These are phyloP conservation scores for Taenioides sp. DNA, from an alignment of 2,797 vertebrate genomes.

Conservation along the genomic window DNA sequence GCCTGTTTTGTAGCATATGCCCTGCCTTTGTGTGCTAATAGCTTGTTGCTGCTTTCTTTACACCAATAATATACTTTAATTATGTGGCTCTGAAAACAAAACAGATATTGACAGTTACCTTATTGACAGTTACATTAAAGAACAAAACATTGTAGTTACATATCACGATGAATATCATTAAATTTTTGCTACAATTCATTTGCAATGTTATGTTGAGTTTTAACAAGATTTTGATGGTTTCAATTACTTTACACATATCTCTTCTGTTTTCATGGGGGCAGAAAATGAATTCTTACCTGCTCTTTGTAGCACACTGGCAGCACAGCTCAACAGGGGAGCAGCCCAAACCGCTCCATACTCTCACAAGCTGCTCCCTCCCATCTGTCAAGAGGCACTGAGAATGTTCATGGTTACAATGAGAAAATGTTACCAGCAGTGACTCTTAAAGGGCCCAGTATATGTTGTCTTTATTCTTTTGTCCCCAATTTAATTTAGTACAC, in stretches of 20 bases:
- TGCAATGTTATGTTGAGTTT: background rate
- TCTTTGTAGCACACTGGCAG: constrained; percentile 47
- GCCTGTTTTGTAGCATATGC: constrained; percentile 30
- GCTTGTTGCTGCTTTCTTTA: constrained; percentile 35
- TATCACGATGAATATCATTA: background rate
- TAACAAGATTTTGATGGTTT: background rate
- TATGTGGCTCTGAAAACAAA: constrained; percentile 1
- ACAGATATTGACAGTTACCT: no score
- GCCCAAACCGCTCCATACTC: constrained; percentile 65
- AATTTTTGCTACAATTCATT: constrained; percentile 9
- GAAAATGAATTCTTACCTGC: constrained; percentile 67
- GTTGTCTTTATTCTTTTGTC: constrained; percentile 19
- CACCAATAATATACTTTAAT: background rate
- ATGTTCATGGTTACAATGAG: constrained; percentile 45
- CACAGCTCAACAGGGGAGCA: constrained; percentile 61
- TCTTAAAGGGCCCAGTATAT: constrained; percentile 28
- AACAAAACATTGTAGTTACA: no score
- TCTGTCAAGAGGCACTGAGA: constrained; percentile 68
- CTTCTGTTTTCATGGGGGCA: constrained; percentile 31
- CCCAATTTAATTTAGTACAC: constrained; percentile 33
- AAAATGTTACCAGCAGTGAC: constrained; percentile 43
- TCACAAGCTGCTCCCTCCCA: constrained; percentile 73
- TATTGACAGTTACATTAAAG: no score
- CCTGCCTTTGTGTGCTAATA: constrained; percentile 15
- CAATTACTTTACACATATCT: background rate